Evolutionary conservation across 2,797 vertebrate genomes (phyloP).

Genomic region (Gymnodraco acuticeps): DNA sequence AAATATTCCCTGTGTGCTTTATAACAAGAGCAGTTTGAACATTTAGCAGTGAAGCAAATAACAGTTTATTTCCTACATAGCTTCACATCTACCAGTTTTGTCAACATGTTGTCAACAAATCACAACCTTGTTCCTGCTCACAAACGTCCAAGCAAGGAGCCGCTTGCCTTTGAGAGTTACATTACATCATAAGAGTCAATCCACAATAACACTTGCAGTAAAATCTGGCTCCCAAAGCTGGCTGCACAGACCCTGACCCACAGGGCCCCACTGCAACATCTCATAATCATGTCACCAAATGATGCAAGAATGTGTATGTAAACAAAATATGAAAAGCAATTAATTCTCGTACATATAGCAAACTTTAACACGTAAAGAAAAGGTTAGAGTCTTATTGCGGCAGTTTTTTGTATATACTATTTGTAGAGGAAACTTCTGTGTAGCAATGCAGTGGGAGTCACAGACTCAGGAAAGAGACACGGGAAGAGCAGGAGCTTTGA

Average conservation of each 20-base stretch:
- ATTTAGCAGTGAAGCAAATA: too few species aligned
- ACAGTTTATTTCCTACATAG: too few species aligned
- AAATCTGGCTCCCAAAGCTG: conserved; percentile 3
- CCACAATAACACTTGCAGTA: not conserved
- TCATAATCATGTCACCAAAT: not conserved
- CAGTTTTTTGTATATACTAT: not conserved
- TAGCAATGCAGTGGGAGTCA: too few species aligned
- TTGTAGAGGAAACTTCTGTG: too few species aligned
- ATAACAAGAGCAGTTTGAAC: too few species aligned
- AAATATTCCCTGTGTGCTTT: too few species aligned
- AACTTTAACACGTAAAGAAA: not conserved
- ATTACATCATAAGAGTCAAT: conserved; percentile 3
- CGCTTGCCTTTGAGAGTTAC: not conserved
- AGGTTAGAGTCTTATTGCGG: not conserved
- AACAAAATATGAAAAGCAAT: not conserved
- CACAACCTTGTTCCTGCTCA: not conserved
- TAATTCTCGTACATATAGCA: not conserved
- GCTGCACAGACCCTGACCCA: not conserved
- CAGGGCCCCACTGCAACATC: not conserved
- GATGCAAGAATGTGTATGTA: not conserved
- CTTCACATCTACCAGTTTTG: too few species aligned
- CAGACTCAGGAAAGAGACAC: too few species aligned
- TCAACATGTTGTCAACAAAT: conserved; percentile 7
- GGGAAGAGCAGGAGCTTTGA: too few species aligned
- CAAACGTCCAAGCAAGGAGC: not conserved